Base-by-base conservation (phyloP, 2,113 vertebrate genomes). In the Circaetus cinerascens region DNA sequence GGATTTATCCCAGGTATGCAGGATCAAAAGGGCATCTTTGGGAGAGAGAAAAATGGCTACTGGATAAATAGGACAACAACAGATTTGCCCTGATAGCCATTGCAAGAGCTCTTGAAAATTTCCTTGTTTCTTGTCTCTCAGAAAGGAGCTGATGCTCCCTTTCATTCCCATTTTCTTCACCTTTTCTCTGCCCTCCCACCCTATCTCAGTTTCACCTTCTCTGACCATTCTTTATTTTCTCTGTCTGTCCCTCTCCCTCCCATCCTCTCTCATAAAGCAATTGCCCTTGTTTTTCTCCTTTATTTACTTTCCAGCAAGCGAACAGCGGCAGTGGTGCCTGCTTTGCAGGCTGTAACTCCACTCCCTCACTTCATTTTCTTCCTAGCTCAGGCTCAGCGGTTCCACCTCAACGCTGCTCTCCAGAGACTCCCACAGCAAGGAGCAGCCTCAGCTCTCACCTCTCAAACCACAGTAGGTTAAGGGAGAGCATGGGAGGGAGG, bases 381-480 rank as follows among this genome's bases (percentile, higher is more conserved):
- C 74, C 53, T 73, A 51, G 72, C 83, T 97, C 88, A 91, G 59
- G 88, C 53, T 79, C 50, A 1, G 63, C 14, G 22, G 83, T 95
- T 98, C 74, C 19, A 11, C 83, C 85, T 93, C 90, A 97, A 69
- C 4, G 72, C 68, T 68, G 84, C 86, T 96, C 91, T 96, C 86
- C 67, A 26, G 73, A 94, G 95, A 97, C 83, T 96, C 93, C 88
- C 69, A 68, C 85, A 60, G 69, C 20, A 76, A 93, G 80, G 4
- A 96, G 75, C 83, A 87, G 79, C 56, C 76, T 86, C 64, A 10
- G 94, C 66, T 94, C 78, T 85, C 20, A 13, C 73, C 51, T 81
- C 78, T 96, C 82, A 92, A 92, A 30, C 60, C 77, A 89, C 88
- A 46, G 16, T 16, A 83, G 82, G 51, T 71, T 95, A 63, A 82